These are phyloP conservation scores for Tringa solitaria DNA, from an alignment of 2,113 vertebrate species.

Conservation along the genomic window DNA sequence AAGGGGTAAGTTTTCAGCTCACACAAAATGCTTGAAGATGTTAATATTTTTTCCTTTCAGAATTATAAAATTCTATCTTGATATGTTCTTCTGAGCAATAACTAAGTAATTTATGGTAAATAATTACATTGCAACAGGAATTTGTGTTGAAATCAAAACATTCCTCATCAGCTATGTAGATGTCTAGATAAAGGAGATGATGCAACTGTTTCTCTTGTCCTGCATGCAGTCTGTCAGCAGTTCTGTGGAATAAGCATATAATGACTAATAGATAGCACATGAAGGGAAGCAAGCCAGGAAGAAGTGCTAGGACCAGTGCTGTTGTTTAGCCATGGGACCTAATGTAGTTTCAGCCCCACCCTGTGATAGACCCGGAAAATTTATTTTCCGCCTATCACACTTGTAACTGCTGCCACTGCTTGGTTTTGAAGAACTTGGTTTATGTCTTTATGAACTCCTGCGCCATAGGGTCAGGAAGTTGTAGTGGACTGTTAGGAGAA, in stretches of 20 bases:
- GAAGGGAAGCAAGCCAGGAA: background rate
- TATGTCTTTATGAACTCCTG: background rate
- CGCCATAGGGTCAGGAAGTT: background rate
- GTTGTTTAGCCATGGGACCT: background rate
- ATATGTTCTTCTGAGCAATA: background rate
- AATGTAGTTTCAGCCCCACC: background rate
- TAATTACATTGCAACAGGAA: background rate
- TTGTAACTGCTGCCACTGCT: background rate
- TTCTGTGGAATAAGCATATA: background rate
- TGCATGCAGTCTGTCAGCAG: background rate
- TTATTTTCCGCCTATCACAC: background rate
- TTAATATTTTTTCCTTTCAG: background rate
- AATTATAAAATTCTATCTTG: background rate
- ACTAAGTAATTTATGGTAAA: background rate
- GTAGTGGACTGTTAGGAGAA: background rate
- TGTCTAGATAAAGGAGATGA: background rate
- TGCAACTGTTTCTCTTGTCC: background rate
- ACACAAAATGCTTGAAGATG: background rate
- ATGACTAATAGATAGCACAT: background rate
- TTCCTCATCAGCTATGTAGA: background rate
- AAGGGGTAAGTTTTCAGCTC: conserved; percentile 79
- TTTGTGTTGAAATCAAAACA: conserved; percentile 9
- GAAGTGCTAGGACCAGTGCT: background rate
- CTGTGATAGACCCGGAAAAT: background rate
- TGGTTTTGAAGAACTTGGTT: background rate